Evolutionary conservation across 2,113 vertebrate genomes (phyloP), one percentile per base, ranked within the genome.

Genomic region (Synchiropus splendidus): DNA sequence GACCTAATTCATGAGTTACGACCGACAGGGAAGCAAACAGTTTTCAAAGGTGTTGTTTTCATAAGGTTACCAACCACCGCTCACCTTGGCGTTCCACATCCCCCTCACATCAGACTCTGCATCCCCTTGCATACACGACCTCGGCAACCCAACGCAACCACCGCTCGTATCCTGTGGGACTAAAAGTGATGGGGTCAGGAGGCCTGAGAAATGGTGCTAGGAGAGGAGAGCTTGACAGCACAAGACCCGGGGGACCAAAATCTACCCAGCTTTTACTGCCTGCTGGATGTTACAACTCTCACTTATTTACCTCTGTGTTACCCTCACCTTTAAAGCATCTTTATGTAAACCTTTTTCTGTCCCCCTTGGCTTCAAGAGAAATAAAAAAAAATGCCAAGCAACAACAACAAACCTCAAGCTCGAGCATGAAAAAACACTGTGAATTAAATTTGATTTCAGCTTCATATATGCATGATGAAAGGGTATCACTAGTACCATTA

Each of bases 31-130:
- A 51, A 58, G 60, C 65, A 66, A 73, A 69, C 55, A 64, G 51
- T 32, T 39, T 55, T 68, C 53, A 53, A 50, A 75, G 47, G 45
- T 56, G 56, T 64, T 64, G 52, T 72, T 79, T 79, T 68, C 39
- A 54, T 42, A 70, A 52, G 41, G 70, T 61, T 45, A 43, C 34
- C n/a, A 30, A 51, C 47, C 49, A 36, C 48, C 6, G 31, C 61
- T 68, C 58, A 57, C 55, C 58, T 63, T 2, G 18, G 37, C 10
- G 21, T 37, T 61, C 42, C 49, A 38, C 57, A 58, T 67, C 59
- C 56, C 37, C 36, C 54, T 54, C 51, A 61, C 54, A 42, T 61
- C 57, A 42, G 17, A 39, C 45, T 35, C 45, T 27, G 41, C 43
- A 42, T 60, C 47, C 32, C 42, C 42, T 21, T 16, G 32, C 18